Percentiles rank a stretch among this genome's conserved stretches.
phyloP scores from a whole-genome alignment of 2,113 vertebrate species.

The Macrotis lagotis region DNA sequence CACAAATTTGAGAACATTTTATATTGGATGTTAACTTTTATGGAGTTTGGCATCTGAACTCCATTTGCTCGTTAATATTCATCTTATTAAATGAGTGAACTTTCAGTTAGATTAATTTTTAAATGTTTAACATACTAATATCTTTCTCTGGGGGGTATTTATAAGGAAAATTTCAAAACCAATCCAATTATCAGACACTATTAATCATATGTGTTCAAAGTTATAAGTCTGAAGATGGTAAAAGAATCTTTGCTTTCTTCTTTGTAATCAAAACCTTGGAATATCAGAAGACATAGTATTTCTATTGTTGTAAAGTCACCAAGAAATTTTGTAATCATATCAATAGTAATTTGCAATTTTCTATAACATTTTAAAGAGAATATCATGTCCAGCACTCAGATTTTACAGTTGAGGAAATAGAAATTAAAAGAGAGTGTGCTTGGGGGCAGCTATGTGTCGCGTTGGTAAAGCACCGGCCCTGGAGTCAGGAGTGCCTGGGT shows the following conservation, averaged over 20 bases:
- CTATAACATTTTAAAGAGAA: not conserved
- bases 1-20: not conserved
- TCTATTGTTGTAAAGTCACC: not conserved
- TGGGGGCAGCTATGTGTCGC: too few relatives aligned
- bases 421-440: not conserved
- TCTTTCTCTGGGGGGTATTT: not conserved
- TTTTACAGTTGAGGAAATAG: not conserved
- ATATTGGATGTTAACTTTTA: not conserved
- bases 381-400: not conserved
- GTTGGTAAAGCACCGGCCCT: too few relatives aligned
- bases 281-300: not conserved
- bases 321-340: not conserved
- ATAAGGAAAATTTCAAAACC: not conserved
- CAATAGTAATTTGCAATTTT: not conserved
- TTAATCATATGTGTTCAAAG: not conserved
- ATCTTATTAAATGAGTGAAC: slow-evolving; percentile 8
- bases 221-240: not conserved
- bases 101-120: slow-evolving; percentile 22
- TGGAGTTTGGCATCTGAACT: not conserved
- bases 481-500: too few relatives aligned
- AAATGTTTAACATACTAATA: slow-evolving; percentile 6
- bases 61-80: not conserved
- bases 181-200: not conserved
- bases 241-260: not conserved
- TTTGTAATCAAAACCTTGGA: not conserved